Evolutionary conservation across 1,140 invertebrate genomes (phyloP).

Genomic region (Mya arenaria): DNA sequence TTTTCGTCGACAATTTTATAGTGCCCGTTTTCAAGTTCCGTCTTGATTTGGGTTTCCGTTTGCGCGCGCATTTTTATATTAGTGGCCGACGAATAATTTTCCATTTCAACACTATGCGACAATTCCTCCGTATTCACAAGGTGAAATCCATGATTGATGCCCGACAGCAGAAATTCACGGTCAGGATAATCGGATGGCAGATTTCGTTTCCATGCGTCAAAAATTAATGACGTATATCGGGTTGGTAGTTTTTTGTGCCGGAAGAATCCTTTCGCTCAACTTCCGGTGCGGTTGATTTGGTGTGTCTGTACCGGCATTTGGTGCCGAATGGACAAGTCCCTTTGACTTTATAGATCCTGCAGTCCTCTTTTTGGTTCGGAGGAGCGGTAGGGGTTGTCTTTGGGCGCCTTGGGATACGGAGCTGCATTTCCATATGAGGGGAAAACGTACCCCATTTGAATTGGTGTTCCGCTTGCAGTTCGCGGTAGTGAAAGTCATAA

Average conservation of each 20-base stretch:
- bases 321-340: neutral
- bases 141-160: neutral
- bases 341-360: neutral
- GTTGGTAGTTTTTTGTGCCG: neutral
- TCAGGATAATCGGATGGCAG: neutral
- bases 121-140: neutral
- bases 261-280: neutral
- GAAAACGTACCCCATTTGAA: neutral
- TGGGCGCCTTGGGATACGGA: neutral
- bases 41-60: neutral
- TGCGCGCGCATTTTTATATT: slow-evolving; percentile 4
- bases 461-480: neutral
- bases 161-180: neutral
- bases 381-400: neutral
- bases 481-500: neutral
- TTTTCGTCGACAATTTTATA: slow-evolving; percentile 18
- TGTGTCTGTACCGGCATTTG: neutral
- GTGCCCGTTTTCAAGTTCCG: slow-evolving; percentile 2
- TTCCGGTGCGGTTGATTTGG: neutral
- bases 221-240: neutral
- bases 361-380: neutral
- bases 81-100: neutral
- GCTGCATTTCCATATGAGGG: neutral
- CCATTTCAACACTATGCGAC: neutral
- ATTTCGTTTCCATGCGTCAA: neutral